These are phyloP conservation scores for Taenioides sp. DNA, from an alignment of 2,797 vertebrate genomes.

Conservation along the genomic window DNA sequence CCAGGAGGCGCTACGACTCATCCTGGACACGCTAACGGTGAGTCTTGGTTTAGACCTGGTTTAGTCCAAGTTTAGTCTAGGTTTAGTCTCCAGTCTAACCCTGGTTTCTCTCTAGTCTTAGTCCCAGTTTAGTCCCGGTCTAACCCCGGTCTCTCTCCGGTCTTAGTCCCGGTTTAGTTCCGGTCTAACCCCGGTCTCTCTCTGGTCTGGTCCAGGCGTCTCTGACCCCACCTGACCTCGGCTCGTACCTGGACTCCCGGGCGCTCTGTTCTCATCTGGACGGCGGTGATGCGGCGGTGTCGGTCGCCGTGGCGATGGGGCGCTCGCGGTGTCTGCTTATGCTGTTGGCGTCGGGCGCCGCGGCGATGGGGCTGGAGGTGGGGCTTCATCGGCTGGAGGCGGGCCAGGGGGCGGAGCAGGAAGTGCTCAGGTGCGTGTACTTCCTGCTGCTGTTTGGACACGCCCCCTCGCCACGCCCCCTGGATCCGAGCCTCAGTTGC, in stretches of 20 bases:
- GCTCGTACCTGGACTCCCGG: slow-evolving; percentile 73
- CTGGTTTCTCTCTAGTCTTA: neutral
- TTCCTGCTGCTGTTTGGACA: slow-evolving; percentile 83
- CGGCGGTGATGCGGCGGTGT: slow-evolving; percentile 82
- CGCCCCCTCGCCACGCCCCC: slow-evolving; percentile 69
- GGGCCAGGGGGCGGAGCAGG: slow-evolving; percentile 39
- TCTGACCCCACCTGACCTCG: slow-evolving; percentile 30
- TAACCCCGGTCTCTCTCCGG: neutral
- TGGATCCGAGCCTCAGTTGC: slow-evolving; percentile 80
- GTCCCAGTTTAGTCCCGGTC: no score
- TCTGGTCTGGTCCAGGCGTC: neutral
- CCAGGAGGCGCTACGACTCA: neutral
- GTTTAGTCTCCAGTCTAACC: no score
- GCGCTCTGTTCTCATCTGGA: slow-evolving; percentile 3
- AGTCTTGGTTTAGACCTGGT: neutral
- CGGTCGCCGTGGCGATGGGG: slow-evolving; percentile 86
- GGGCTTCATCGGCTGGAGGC: slow-evolving; percentile 80
- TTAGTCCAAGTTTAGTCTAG: no score
- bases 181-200: neutral
- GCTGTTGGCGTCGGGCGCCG: slow-evolving; percentile 85
- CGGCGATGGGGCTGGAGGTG: slow-evolving; percentile 79
- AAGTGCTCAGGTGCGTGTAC: slow-evolving; percentile 76
- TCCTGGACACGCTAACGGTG: neutral
- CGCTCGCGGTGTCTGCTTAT: slow-evolving; percentile 85
- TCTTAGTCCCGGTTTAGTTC: neutral